Conservation (phyloP, 1,140 invertebrate genomes). For the Helicoverpa armigera region DNA sequence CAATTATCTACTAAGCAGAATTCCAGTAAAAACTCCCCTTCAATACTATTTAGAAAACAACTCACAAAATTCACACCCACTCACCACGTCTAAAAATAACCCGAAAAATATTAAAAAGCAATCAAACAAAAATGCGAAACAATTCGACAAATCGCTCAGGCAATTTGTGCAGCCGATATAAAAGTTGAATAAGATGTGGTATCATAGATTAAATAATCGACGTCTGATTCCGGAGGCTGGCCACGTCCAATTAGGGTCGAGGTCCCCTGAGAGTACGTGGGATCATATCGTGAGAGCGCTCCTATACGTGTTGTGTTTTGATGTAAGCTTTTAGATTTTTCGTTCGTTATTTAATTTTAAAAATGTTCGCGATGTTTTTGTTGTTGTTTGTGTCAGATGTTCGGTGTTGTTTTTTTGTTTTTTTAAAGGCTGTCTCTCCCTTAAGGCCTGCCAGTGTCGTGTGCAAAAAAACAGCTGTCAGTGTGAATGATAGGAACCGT, state of each 20-base stretch:
- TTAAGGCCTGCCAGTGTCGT: too few species aligned
- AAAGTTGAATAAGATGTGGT: conserved; percentile 57
- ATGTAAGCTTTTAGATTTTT: conserved; percentile 44
- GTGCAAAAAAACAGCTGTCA: too few species aligned
- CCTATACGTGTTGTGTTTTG: conserved; percentile 41
- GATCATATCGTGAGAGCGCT: conserved; percentile 63
- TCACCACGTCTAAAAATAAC: background rate
- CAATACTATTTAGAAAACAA: background rate
- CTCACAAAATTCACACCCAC: background rate
- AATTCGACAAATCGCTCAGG: conserved; percentile 35
- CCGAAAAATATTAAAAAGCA: conserved; percentile 1
- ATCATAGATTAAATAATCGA: conserved; percentile 74
- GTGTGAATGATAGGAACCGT: too few species aligned
- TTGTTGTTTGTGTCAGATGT: background rate
- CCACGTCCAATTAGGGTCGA: conserved; percentile 78
- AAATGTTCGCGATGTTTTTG: conserved; percentile 8
- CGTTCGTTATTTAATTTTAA: conserved; percentile 27
- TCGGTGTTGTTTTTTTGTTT: background rate
- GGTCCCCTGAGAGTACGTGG: conserved; percentile 66
- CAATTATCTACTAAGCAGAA: too few species aligned
- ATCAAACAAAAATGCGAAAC: conserved; percentile 36
- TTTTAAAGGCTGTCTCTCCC: background rate
- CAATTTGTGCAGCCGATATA: conserved; percentile 49
- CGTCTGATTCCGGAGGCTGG: conserved; percentile 65
- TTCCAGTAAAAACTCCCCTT: too few species aligned